Percentiles rank a stretch among this genome's conserved stretches.
phyloP scores from a whole-genome alignment of 1,140 invertebrate species.

The Cardiocondyla obscurior region DNA sequence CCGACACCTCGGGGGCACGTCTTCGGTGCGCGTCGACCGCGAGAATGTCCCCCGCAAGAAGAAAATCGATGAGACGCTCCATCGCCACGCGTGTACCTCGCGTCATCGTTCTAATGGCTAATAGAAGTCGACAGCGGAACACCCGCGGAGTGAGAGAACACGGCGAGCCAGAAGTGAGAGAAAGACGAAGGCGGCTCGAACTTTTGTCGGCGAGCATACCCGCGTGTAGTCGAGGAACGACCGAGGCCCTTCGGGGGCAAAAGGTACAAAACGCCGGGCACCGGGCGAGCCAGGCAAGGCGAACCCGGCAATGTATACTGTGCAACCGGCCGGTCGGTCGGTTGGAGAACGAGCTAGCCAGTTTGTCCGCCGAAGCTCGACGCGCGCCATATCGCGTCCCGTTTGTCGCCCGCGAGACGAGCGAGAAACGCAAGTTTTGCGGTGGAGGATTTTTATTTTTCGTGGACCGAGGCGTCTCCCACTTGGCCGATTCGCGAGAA shows the following conservation, averaged over 20 bases:
- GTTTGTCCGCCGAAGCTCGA: conserved; percentile 58
- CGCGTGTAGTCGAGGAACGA: conserved; percentile 51
- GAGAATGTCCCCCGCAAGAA: neutral
- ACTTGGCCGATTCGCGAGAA: neutral
- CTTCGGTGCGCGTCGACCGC: neutral
- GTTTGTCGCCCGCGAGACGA: neutral
- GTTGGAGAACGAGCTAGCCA: conserved; percentile 63
- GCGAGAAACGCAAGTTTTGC: neutral
- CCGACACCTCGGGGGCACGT: neutral
- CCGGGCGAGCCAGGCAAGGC: conserved; percentile 61
- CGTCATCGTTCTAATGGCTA: neutral
- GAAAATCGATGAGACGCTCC: neutral
- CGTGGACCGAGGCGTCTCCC: neutral
- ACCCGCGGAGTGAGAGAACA: neutral
- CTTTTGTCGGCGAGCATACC: conserved; percentile 43
- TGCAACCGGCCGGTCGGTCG: conserved; percentile 20
- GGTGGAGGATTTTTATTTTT: neutral
- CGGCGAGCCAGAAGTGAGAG: neutral
- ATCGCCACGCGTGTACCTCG: neutral
- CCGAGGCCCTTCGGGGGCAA: conserved; percentile 52
- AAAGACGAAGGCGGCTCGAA: neutral
- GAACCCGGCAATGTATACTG: conserved; percentile 60
- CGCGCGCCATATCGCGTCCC: conserved; percentile 17
- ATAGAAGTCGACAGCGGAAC: neutral
- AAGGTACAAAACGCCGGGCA: conserved; percentile 62